Evolutionary conservation across 1,140 invertebrate genomes (phyloP).

Genomic region (Cephus cinctus): DNA sequence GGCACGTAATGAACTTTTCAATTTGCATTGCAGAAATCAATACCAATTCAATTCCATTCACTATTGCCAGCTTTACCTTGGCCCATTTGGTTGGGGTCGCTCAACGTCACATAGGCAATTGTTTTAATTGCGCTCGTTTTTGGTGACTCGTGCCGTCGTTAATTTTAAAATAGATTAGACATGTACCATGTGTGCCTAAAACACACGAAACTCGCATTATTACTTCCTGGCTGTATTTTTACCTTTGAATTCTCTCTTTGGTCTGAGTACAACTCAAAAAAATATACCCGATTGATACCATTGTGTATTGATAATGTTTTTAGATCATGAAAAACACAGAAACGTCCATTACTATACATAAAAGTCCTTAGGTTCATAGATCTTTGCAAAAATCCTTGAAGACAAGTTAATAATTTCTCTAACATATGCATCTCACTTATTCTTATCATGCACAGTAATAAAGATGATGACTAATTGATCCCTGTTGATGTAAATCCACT

Average conservation of each 20-base stretch:
- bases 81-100: neutral
- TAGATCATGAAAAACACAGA: too few species aligned
- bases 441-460: too few species aligned
- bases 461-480: too few species aligned
- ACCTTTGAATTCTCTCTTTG: neutral
- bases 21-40: slow-evolving; percentile 1
- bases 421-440: too few species aligned
- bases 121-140: neutral
- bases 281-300: neutral
- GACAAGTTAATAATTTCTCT: too few species aligned
- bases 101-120: neutral
- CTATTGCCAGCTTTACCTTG: neutral
- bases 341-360: too few species aligned
- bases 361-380: too few species aligned
- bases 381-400: too few species aligned
- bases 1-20: slow-evolving; percentile 1
- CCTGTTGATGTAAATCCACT: too few species aligned
- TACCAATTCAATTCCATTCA: neutral
- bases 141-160: neutral
- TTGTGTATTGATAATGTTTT: neutral
- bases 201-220: neutral
- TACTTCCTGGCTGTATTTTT: neutral
- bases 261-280: neutral
- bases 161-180: neutral
- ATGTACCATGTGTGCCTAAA: too few species aligned